Percentiles rank a stretch among this genome's conserved stretches.
These are phyloP conservation scores for Theristicus caerulescens DNA, from an alignment of 2,113 vertebrate species.

Conservation along the genomic window DNA sequence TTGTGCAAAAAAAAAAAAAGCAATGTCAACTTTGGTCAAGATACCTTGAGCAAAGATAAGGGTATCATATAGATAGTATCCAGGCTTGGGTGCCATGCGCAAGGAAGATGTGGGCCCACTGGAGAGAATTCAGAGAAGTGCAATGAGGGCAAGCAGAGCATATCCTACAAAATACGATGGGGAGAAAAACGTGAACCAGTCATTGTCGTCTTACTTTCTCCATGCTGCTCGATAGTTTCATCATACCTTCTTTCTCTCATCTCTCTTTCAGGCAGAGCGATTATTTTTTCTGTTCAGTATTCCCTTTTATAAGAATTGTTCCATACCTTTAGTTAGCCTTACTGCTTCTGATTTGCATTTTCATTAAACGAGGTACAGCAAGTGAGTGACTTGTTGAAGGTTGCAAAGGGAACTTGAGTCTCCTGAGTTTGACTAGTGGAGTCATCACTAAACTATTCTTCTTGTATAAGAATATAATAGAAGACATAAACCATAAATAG, in stretches of 20 bases:
- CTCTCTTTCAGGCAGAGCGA: background rate
- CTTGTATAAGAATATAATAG: background rate
- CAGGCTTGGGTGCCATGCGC: background rate
- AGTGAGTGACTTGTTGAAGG: background rate
- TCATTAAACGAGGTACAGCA: background rate
- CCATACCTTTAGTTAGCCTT: background rate
- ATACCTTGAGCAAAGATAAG: background rate
- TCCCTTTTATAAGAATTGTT: background rate
- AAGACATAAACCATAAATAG: background rate
- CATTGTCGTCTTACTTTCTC: background rate
- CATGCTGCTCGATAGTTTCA: background rate
- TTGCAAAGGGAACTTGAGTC: background rate
- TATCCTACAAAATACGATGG: background rate
- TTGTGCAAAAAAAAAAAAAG: background rate
- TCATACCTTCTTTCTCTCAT: background rate
- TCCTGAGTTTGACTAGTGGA: background rate
- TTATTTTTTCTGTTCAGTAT: background rate
- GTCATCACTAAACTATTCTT: background rate
- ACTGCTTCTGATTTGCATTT: background rate
- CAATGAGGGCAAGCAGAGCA: background rate
- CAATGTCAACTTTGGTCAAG: background rate
- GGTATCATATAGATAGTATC: rapidly evolving
- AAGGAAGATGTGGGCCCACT: no score
- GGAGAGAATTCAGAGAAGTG: background rate
- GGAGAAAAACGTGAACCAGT: background rate